Conservation (phyloP, 2,797 vertebrate genomes). For the Gambelia wislizenii region DNA sequence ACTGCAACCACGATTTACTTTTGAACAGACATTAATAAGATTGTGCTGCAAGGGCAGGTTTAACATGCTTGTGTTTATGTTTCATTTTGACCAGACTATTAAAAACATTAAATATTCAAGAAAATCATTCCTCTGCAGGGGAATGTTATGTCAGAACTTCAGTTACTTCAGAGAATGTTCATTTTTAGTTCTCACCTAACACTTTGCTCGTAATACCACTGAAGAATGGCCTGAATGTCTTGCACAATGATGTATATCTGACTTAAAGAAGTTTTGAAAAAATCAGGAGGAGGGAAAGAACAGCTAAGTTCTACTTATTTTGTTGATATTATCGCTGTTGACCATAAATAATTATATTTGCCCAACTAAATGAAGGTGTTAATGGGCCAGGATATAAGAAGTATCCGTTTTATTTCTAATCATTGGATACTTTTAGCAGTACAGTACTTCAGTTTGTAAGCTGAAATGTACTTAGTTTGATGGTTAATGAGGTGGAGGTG, state of each 20-base stretch:
- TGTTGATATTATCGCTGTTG: not conserved
- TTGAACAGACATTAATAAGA: not conserved
- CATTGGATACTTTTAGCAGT: not conserved
- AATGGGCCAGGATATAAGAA: not conserved
- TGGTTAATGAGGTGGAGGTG: not conserved
- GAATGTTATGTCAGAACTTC: no score
- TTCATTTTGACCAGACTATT: not conserved
- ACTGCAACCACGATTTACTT: not conserved
- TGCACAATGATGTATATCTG: no score
- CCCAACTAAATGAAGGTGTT: no score
- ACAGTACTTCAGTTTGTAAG: not conserved
- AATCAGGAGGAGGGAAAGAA: no score
- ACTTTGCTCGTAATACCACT: not conserved
- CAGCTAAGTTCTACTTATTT: not conserved
- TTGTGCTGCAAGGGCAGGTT: not conserved
- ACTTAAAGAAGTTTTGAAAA: not conserved
- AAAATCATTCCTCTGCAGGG: not conserved
- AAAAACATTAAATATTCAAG: not conserved
- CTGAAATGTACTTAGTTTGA: not conserved
- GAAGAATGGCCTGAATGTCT: not conserved
- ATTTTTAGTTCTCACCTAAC: not conserved
- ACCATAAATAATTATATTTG: no score
- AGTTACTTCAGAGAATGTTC: no score
- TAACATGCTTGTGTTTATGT: not conserved
- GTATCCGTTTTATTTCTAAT: not conserved